These are phyloP conservation scores for Scolopax bukidnonensis DNA, from an alignment of 2,797 vertebrate genomes.

Conservation along the genomic window DNA sequence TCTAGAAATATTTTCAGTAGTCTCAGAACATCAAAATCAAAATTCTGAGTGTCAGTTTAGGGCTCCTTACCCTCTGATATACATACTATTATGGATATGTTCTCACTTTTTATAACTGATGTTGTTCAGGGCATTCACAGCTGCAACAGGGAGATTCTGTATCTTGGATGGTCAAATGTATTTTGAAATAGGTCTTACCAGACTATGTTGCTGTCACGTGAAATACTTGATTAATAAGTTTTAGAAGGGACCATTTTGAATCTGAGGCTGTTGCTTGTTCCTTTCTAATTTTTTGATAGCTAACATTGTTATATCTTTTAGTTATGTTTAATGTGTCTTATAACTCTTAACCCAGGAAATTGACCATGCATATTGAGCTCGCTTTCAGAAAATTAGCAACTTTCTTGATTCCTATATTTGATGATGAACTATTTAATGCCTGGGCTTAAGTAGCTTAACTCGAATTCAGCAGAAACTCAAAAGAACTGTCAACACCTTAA, in stretches of 20 bases:
- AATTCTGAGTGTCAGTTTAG: neutral
- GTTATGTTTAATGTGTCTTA: neutral
- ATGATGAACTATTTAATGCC: neutral
- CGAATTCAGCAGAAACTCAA: neutral
- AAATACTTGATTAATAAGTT: neutral
- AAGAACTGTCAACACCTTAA: neutral
- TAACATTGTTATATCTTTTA: neutral
- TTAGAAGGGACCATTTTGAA: neutral
- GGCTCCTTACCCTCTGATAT: neutral
- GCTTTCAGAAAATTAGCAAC: neutral
- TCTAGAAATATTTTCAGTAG: neutral
- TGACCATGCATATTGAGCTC: neutral
- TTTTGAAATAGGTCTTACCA: neutral
- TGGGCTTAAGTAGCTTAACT: neutral
- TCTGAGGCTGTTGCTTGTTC: neutral
- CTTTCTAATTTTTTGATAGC: neutral
- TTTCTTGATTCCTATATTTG: neutral
- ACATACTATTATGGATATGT: neutral
- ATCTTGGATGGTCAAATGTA: neutral
- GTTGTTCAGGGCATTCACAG: neutral
- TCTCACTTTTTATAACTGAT: neutral
- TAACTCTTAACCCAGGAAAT: neutral
- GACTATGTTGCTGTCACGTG: accelerated
- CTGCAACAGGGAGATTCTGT: neutral
- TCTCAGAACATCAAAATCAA: neutral